Percentiles rank a stretch among this genome's conserved stretches.
Evolutionary conservation across 2,888 invertebrate species (phyloP).

Genomic region (Caenorhabditis angaria): DNA sequence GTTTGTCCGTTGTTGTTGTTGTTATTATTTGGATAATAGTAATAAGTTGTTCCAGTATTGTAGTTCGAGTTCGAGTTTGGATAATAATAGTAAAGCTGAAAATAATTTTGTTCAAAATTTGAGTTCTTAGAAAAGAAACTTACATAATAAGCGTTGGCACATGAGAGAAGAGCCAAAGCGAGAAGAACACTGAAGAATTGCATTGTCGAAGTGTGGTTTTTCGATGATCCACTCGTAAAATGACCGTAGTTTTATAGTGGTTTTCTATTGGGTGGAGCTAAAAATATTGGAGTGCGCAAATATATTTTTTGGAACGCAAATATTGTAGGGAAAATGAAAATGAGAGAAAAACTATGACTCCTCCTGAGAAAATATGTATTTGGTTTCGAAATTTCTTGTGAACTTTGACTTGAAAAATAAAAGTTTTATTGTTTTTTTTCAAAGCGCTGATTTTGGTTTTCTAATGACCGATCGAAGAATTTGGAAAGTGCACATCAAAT

Average conservation of each 20-base stretch:
- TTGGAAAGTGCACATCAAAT: constrained; percentile 59
- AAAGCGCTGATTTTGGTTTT: constrained; percentile 8
- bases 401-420: neutral
- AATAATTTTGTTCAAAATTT: neutral
- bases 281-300: too few relatives aligned
- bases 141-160: constrained; percentile 37
- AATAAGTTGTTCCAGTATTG: neutral
- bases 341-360: neutral
- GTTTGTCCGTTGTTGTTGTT: neutral
- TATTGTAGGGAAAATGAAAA: neutral
- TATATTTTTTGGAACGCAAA: neutral
- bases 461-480: constrained; percentile 38
- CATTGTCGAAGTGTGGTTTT: too few relatives aligned
- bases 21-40: neutral
- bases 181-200: constrained; percentile 27
- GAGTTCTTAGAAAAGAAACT: constrained; percentile 7
- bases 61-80: neutral
- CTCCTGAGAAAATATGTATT: neutral
- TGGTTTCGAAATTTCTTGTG: neutral
- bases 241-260: neutral
- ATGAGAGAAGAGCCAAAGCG: constrained; percentile 22
- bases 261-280: neutral
- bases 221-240: too few relatives aligned
- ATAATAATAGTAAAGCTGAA: constrained; percentile 13
- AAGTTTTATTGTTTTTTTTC: neutral